Evolutionary conservation across 2,113 vertebrate species (phyloP).

Genomic region (Motacilla alba): DNA sequence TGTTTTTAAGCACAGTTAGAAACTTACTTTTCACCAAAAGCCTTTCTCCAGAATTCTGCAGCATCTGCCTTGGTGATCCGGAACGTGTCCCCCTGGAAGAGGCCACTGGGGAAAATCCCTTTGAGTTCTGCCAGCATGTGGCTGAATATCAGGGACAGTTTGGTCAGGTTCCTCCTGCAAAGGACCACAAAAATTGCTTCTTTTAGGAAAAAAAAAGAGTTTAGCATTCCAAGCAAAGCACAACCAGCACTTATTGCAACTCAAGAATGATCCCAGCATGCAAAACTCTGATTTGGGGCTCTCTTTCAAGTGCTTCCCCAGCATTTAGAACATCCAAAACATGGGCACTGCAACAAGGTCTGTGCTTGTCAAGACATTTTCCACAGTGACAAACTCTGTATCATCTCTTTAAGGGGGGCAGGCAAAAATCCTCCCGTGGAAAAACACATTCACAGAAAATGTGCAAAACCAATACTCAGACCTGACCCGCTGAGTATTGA

Average conservation of each 20-base stretch:
- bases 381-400: neutral
- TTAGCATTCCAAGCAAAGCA: neutral
- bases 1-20: neutral
- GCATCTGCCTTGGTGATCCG: conserved; percentile 98
- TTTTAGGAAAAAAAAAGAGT: neutral
- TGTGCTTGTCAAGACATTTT: neutral
- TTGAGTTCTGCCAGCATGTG: conserved; percentile 98
- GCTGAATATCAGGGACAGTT: conserved; percentile 97
- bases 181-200: neutral
- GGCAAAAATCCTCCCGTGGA: neutral
- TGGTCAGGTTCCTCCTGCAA: conserved; percentile 91
- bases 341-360: neutral
- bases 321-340: neutral
- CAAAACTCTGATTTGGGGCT: neutral
- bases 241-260: rapidly evolving
- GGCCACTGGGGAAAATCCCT: conserved; percentile 94
- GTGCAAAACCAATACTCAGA: neutral
- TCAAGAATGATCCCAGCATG: neutral
- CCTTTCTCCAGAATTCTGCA: conserved; percentile 96
- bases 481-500: neutral
- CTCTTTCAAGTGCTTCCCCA: neutral
- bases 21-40: conserved; percentile 96
- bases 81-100: conserved; percentile 97
- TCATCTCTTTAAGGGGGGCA: neutral
- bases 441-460: neutral